These are phyloP conservation scores for Seira ritae DNA, from an alignment of 2,888 invertebrate species.

Conservation along the genomic window DNA sequence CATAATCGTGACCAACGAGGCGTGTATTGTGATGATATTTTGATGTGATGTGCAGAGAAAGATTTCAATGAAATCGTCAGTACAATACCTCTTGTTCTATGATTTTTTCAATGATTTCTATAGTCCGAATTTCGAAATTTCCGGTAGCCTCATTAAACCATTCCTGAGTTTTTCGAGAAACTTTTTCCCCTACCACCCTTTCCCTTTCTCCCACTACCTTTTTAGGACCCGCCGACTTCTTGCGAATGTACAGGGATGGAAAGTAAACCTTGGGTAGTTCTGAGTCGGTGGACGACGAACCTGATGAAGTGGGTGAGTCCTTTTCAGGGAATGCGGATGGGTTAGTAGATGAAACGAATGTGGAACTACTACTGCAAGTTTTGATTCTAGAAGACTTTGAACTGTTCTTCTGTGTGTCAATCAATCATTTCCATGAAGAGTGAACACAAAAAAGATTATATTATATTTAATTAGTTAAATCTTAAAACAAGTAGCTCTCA, in stretches of 20 bases:
- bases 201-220: slow-evolving; percentile 89
- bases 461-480: too few relatives aligned
- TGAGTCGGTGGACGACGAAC: slow-evolving; percentile 23
- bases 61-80: slow-evolving; percentile 24
- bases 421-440: too few relatives aligned
- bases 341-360: slow-evolving; percentile 51
- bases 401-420: slow-evolving; percentile 47
- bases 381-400: slow-evolving; percentile 54
- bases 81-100: slow-evolving; percentile 93
- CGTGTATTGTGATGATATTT: too few relatives aligned
- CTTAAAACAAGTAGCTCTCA: too few relatives aligned
- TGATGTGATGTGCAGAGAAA: slow-evolving; percentile 38
- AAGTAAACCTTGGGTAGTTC: slow-evolving; percentile 80
- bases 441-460: too few relatives aligned
- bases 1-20: too few relatives aligned
- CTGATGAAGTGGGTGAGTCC: slow-evolving; percentile 12
- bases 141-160: slow-evolving; percentile 90
- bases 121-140: slow-evolving; percentile 90
- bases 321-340: slow-evolving; percentile 36
- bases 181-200: slow-evolving; percentile 91
- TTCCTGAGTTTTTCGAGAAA: slow-evolving; percentile 91
- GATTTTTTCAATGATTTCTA: slow-evolving; percentile 96
- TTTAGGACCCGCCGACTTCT: slow-evolving; percentile 86
- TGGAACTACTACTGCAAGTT: slow-evolving; percentile 50
- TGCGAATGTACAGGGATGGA: slow-evolving; percentile 92